Evolutionary conservation across 2,797 vertebrate genomes (phyloP).

Genomic region (Acanthopagrus latus): DNA sequence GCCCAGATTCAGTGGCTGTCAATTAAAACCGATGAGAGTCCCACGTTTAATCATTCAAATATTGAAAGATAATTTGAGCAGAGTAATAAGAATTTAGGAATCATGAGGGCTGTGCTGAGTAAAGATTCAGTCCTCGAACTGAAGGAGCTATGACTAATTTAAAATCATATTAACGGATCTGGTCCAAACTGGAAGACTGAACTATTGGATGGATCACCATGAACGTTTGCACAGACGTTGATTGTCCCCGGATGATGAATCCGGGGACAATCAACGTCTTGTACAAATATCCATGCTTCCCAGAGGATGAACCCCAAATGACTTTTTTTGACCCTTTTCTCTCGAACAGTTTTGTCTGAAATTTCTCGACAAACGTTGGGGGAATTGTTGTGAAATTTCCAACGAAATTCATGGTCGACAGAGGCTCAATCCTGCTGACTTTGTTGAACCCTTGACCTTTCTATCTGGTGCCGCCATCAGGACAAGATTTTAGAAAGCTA

Average conservation of each 20-base stretch:
- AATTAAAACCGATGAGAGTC: constrained; percentile 44
- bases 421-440: not conserved
- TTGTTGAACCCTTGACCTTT: not conserved
- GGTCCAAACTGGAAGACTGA: not conserved
- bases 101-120: constrained; percentile 20
- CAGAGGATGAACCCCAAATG: not conserved
- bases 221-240: not conserved
- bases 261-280: not conserved
- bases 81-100: constrained; percentile 48
- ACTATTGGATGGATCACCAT: not conserved
- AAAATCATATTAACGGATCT: constrained; percentile 19
- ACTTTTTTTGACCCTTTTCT: not conserved
- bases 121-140: constrained; percentile 22
- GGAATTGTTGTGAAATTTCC: too few species aligned
- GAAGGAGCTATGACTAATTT: constrained; percentile 38
- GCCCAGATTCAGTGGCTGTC: constrained; percentile 37
- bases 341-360: not conserved
- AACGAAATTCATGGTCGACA: too few species aligned
- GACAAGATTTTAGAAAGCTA: not conserved
- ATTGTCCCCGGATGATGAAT: not conserved
- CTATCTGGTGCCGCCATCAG: not conserved
- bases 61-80: constrained; percentile 52
- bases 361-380: not conserved
- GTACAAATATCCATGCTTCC: not conserved
- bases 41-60: constrained; percentile 46